These are phyloP conservation scores for Ascidia mentula DNA, from an alignment of 23 tunicate species.

Conservation along the genomic window DNA sequence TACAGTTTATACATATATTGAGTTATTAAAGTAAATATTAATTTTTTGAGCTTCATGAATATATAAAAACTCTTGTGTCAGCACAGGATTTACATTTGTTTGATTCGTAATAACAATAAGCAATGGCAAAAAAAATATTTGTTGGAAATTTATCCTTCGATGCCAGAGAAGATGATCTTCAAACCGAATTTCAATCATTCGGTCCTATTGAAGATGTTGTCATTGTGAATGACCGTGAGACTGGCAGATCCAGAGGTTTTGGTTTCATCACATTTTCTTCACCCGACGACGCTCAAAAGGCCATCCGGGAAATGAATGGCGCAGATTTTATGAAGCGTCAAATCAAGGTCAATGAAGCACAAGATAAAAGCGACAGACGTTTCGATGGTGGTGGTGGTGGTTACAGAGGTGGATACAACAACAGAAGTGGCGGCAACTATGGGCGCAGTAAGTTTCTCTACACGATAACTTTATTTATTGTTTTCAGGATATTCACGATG, in stretches of 20 bases:
- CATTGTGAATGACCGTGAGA: slow-evolving; percentile 54
- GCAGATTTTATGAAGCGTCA: slow-evolving; percentile 19
- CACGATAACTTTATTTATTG: no score
- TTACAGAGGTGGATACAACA: slow-evolving; percentile 17
- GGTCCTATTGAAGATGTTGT: slow-evolving; percentile 26
- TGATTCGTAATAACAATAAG: neutral
- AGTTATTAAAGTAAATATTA: no score
- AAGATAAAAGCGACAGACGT: slow-evolving; percentile 27
- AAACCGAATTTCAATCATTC: slow-evolving; percentile 9
- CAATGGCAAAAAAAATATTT: slow-evolving; percentile 37
- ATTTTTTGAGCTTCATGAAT: no score
- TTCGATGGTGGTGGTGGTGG: slow-evolving; percentile 35
- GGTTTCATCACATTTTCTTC: slow-evolving; percentile 49
- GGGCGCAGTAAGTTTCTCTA: slow-evolving; percentile 20
- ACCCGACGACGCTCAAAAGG: slow-evolving; percentile 19
- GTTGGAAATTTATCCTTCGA: slow-evolving; percentile 63
- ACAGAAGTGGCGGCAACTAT: slow-evolving; percentile 23
- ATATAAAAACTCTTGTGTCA: no score
- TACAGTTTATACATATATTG: no score
- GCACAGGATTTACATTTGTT: neutral
- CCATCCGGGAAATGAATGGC: slow-evolving; percentile 22
- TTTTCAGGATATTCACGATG: no score
- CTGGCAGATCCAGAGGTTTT: slow-evolving; percentile 63
- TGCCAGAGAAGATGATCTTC: slow-evolving; percentile 23
- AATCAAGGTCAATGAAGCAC: slow-evolving; percentile 39